phyloP scores from a whole-genome alignment of 2,888 invertebrate species.

The Amphipoea oculea region DNA sequence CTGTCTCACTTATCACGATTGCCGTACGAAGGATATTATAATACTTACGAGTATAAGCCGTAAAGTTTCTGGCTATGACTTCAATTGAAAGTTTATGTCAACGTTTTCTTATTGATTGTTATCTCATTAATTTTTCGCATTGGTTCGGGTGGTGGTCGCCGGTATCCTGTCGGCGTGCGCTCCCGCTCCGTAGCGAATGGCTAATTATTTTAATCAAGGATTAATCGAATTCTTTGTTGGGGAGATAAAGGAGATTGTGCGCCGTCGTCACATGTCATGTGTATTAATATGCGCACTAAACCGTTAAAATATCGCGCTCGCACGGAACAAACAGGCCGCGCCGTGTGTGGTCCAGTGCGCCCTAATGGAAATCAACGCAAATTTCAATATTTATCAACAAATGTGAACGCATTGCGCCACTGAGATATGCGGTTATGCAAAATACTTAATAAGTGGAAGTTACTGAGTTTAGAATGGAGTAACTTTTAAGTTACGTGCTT shows the following conservation, averaged over 20 bases:
- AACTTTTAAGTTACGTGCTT: constrained; percentile 42
- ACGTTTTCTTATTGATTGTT: constrained; percentile 37
- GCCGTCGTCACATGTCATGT: constrained; percentile 77
- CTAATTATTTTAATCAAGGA: constrained; percentile 84
- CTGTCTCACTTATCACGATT: neutral
- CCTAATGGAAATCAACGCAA: constrained; percentile 75
- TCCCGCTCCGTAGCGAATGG: constrained; percentile 76
- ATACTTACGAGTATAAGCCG: constrained; percentile 9
- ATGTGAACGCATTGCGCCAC: constrained; percentile 76
- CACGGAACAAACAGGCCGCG: constrained; percentile 75
- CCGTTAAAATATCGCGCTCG: constrained; percentile 79
- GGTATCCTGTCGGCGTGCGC: constrained; percentile 9
- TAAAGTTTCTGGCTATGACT: constrained; percentile 27
- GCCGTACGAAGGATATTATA: neutral
- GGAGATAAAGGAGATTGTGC: constrained; percentile 74
- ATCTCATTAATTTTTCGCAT: constrained; percentile 55
- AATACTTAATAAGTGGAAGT: constrained; percentile 69
- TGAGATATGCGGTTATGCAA: constrained; percentile 78
- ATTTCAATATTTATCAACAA: constrained; percentile 86
- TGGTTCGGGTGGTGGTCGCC: constrained; percentile 41
- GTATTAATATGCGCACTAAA: constrained; percentile 73
- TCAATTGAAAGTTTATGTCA: constrained; percentile 45
- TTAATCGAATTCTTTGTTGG: constrained; percentile 80
- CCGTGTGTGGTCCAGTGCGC: constrained; percentile 82
- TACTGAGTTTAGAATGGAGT: constrained; percentile 73